Conservation (phyloP, 2,888 invertebrate species). For the Dicranocentrus wangi region DNA sequence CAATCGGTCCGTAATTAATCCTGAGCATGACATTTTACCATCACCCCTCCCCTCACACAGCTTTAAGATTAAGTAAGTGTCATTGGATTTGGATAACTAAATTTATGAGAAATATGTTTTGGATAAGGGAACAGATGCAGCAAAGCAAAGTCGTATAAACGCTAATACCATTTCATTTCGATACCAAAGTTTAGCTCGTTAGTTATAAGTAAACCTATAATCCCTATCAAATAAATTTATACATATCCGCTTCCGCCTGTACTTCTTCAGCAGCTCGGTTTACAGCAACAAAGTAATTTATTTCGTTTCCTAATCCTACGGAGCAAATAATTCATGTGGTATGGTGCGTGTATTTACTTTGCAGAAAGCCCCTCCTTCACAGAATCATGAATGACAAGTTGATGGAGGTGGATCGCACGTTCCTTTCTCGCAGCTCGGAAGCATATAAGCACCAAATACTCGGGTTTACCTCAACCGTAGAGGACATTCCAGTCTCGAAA, state of each 20-base stretch:
- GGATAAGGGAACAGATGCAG: too few relatives aligned
- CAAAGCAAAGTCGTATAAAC: too few relatives aligned
- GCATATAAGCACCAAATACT: constrained; percentile 72
- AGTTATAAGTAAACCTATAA: too few relatives aligned
- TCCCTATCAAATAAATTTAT: too few relatives aligned
- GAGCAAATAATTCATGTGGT: constrained; percentile 41
- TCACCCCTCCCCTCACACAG: constrained; percentile 63
- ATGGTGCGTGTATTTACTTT: constrained; percentile 50
- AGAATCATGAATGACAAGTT: constrained; percentile 73
- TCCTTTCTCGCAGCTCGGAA: constrained; percentile 71
- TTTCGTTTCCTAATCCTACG: constrained; percentile 32
- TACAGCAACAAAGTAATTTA: constrained; percentile 7
- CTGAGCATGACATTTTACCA: constrained; percentile 68
- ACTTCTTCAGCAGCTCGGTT: background rate
- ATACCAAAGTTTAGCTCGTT: too few relatives aligned
- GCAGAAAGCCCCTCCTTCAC: constrained; percentile 72
- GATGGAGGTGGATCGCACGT: constrained; percentile 72
- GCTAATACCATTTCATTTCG: too few relatives aligned
- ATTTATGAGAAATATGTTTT: too few relatives aligned
- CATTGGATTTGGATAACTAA: background rate
- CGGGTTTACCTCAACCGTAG: constrained; percentile 67
- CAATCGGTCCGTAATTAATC: constrained; percentile 68
- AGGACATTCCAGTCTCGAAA: constrained; percentile 56
- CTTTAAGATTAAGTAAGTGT: constrained; percentile 69
- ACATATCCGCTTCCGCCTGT: too few relatives aligned